These are phyloP conservation scores for Philopotamus ludificatus DNA, from an alignment of 1,140 invertebrate species.

Conservation along the genomic window DNA sequence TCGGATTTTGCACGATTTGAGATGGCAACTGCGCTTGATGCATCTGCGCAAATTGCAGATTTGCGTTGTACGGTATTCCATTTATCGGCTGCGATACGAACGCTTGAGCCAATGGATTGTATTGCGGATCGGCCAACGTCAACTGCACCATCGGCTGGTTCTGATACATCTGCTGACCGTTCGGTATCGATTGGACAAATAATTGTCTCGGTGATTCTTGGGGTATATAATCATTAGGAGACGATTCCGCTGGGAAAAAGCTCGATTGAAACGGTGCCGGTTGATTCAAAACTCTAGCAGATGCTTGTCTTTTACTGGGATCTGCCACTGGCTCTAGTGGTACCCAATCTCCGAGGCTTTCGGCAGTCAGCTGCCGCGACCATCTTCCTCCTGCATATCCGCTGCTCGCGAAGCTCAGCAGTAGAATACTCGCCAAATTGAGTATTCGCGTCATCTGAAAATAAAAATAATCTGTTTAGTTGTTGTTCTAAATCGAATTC, in stretches of 20 bases:
- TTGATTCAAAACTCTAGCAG: constrained; percentile 55
- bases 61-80: constrained; percentile 43
- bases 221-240: constrained; percentile 47
- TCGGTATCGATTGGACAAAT: constrained; percentile 49
- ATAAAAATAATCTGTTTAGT: too few relatives aligned
- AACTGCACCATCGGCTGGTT: constrained; percentile 41
- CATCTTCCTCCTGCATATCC: constrained; percentile 23
- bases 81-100: constrained; percentile 47
- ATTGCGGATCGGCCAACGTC: constrained; percentile 22
- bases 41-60: constrained; percentile 37
- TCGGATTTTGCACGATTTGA: constrained; percentile 45
- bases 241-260: constrained; percentile 50
- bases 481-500: not conserved
- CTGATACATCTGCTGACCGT: constrained; percentile 47
- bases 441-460: constrained; percentile 17
- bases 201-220: constrained; percentile 50
- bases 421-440: not conserved
- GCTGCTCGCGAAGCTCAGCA: constrained; percentile 8
- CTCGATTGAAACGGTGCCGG: constrained; percentile 45
- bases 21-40: constrained; percentile 27
- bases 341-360: constrained; percentile 34
- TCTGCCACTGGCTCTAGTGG: constrained; percentile 37
- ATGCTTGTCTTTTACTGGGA: constrained; percentile 49
- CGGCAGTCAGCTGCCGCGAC: constrained; percentile 33
- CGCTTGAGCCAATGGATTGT: constrained; percentile 48